Evolutionary conservation across 2,113 vertebrate species (phyloP), one percentile per base, ranked within the genome.

Genomic region (Nesoenas mayeri): DNA sequence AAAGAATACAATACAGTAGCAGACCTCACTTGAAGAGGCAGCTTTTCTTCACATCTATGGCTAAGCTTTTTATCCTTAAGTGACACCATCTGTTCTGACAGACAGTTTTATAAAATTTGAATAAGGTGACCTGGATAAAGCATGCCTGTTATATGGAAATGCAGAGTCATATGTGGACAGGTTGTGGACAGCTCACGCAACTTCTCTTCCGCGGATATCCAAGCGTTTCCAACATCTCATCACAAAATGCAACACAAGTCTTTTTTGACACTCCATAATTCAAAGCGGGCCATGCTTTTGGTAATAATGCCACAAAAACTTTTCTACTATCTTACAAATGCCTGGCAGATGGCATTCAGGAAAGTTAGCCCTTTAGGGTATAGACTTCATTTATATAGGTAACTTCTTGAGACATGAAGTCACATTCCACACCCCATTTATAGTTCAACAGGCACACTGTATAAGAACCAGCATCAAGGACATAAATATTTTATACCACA

Each of bases 1-100:
- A 83, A 88, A 87, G 74, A 70, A 77, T 88, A 78, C 36, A 67
- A 91, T 0, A 2, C 26, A 36, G 64, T 60, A 79, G 86, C 89
- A 90, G 91, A 77, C 80, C 95, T 96, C 70, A 72, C 91, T 79
- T 29, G 54, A 92, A 65, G 85, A 95, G 87, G 82, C 94, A 94
- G 96, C 96, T 97, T 97, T 96, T 88, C 96, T 93, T 96, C 87
- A 88, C 89, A 95, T 94, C 88, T 93, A 85, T 93, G 87, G 87
- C 91, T 96, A 96, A 95, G 97, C 94, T 95, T 94, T 97, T 97
- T 94, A 97, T 95, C 93, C 92, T 96, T 95, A 96, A 97, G 87
- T 96, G 93, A 96, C 92, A 95, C 94, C 96, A 96, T 96, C 96
- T 97, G 97, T 90, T 96, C 93, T 85, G 85, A 95, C 79, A 93